Evolutionary conservation across 2,797 vertebrate genomes (phyloP).

Genomic region (Rhincodon typus): DNA sequence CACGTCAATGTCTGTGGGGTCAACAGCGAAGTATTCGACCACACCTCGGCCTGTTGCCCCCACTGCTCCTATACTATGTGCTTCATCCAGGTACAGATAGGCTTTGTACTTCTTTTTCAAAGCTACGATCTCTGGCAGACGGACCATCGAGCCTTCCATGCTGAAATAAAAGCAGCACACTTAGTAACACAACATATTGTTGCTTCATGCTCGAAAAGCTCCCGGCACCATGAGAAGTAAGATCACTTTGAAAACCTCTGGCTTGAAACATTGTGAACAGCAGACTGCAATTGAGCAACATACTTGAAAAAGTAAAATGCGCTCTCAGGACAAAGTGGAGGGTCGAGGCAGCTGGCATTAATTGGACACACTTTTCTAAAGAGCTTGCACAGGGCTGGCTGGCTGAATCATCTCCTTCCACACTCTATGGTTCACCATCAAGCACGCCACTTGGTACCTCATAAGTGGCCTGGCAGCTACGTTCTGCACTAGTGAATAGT

Average conservation of each 20-base stretch:
- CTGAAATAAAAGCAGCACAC: constrained; percentile 53
- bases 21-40: constrained; percentile 65
- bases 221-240: not conserved
- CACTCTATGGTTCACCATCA: not conserved
- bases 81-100: constrained; percentile 88
- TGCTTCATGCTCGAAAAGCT: not conserved
- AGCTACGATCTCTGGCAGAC: constrained; percentile 76
- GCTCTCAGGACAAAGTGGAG: not conserved
- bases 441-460: not conserved
- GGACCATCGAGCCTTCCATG: constrained; percentile 89
- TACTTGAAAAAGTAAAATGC: not conserved
- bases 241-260: not conserved
- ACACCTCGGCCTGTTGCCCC: constrained; percentile 76
- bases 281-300: not conserved
- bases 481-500: too few species aligned
- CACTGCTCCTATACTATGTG: constrained; percentile 83
- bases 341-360: not conserved
- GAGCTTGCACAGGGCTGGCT: not conserved
- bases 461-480: not conserved
- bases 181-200: not conserved
- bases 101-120: constrained; percentile 90
- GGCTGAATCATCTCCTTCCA: not conserved
- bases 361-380: not conserved
- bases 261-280: not conserved
- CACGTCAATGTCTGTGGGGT: constrained; percentile 77